phyloP scores from a whole-genome alignment of 1,140 invertebrate species.

The Portunus trituberculatus region DNA sequence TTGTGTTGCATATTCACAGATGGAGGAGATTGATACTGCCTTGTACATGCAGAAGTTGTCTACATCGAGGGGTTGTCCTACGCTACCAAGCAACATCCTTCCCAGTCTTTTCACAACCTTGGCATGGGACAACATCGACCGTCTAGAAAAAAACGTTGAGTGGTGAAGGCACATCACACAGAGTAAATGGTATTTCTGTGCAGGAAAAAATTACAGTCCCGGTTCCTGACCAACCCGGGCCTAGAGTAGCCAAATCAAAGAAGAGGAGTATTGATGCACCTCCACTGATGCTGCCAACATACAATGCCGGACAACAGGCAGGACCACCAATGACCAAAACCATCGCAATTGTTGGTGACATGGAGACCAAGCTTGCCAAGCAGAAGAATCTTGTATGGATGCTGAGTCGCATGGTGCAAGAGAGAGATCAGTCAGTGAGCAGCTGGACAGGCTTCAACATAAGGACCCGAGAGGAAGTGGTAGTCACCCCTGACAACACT shows the following conservation, averaged over 20 bases:
- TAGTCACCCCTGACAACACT: background rate
- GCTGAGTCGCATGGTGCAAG: background rate
- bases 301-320: slow-evolving; percentile 43
- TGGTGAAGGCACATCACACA: slow-evolving; percentile 41
- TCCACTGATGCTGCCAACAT: slow-evolving; percentile 42
- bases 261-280: background rate
- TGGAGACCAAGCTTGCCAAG: slow-evolving; percentile 47
- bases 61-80: background rate
- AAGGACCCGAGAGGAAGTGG: background rate
- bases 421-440: slow-evolving; percentile 8
- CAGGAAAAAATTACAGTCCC: background rate
- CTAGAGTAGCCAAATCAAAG: no score
- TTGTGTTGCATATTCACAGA: slow-evolving; percentile 36
- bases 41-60: slow-evolving; percentile 51
- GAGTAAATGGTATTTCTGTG: slow-evolving; percentile 35
- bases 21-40: slow-evolving; percentile 44
- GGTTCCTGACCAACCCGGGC: slow-evolving; percentile 14
- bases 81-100: slow-evolving; percentile 40
- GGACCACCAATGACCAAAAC: slow-evolving; percentile 27
- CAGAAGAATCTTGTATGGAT: background rate
- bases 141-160: slow-evolving; percentile 45
- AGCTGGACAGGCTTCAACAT: slow-evolving; percentile 49
- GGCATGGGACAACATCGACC: slow-evolving; percentile 53
- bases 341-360: background rate
- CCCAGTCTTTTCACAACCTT: background rate